Percentiles rank a stretch among this genome's conserved stretches.
phyloP scores from a whole-genome alignment of 2,888 invertebrate genomes.

The Prosapia bicincta region DNA sequence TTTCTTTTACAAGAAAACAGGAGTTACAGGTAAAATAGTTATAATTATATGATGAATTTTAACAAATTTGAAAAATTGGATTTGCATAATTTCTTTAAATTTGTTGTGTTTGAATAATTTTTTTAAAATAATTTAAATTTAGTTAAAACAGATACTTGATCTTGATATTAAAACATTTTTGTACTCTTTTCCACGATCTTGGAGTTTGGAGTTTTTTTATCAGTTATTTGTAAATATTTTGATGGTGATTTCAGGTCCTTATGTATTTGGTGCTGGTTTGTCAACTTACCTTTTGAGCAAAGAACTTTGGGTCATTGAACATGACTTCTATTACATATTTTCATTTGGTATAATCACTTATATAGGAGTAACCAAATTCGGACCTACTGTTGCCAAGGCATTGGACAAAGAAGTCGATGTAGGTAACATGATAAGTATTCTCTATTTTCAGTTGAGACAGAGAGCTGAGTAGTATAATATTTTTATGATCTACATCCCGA shows the following conservation, averaged over 20 bases:
- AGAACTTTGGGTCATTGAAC: conserved; percentile 92
- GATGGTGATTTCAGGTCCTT: conserved; percentile 76
- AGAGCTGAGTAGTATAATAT: too few species aligned
- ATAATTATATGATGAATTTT: too few species aligned
- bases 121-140: too few species aligned
- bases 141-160: too few species aligned
- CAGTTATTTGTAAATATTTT: neutral
- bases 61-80: too few species aligned
- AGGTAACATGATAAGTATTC: too few species aligned
- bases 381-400: conserved; percentile 61
- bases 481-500: too few species aligned
- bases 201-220: neutral
- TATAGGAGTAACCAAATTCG: conserved; percentile 65
- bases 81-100: too few species aligned
- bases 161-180: too few species aligned
- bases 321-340: conserved; percentile 81
- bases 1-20: conserved; percentile 92
- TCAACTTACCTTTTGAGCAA: conserved; percentile 86
- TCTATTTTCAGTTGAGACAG: too few species aligned
- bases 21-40: conserved; percentile 68
- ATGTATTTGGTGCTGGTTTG: conserved; percentile 78
- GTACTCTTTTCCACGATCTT: too few species aligned
- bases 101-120: too few species aligned
- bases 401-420: conserved; percentile 75
- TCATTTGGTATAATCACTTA: conserved; percentile 66